These are phyloP conservation scores for Cynaeus angustus DNA, from an alignment of 2,888 invertebrate genomes.

Conservation along the genomic window DNA sequence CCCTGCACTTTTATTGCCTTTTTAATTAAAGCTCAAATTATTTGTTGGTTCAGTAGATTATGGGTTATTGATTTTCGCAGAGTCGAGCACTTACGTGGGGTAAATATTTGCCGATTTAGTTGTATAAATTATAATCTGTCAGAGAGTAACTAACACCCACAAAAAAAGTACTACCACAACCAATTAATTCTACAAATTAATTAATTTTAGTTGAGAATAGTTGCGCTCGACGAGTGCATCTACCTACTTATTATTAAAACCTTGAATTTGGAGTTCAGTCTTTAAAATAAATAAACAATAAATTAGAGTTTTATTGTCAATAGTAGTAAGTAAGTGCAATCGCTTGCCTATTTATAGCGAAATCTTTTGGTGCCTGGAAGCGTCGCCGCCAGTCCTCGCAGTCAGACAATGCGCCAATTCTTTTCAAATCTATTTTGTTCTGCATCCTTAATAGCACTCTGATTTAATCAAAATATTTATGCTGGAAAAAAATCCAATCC, in stretches of 20 bases:
- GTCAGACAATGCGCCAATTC: no score
- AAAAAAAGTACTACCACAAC: not conserved
- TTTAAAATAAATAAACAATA: no score
- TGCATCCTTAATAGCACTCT: constrained; percentile 22
- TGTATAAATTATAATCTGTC: constrained; percentile 20
- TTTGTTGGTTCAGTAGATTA: constrained; percentile 19
- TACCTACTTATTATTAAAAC: no score
- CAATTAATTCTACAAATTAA: no score
- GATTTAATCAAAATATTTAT: constrained; percentile 34
- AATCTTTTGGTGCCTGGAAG: constrained; percentile 33
- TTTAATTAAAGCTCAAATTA: constrained; percentile 19
- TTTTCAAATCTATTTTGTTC: not conserved
- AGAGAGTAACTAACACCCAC: not conserved
- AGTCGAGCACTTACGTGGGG: constrained; percentile 12
- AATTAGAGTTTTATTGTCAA: no score
- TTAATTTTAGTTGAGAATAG: no score
- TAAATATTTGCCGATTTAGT: constrained; percentile 34
- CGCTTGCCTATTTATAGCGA: constrained; percentile 27
- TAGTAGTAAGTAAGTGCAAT: no score
- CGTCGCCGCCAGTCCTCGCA: constrained; percentile 11
- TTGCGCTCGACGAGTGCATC: no score
- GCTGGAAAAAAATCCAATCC: constrained; percentile 25
- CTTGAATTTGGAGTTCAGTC: no score
- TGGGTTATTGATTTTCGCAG: constrained; percentile 36
- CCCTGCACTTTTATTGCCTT: no score